Conservation (phyloP, 2,113 vertebrate species). For the Acrocephalus kingi region DNA sequence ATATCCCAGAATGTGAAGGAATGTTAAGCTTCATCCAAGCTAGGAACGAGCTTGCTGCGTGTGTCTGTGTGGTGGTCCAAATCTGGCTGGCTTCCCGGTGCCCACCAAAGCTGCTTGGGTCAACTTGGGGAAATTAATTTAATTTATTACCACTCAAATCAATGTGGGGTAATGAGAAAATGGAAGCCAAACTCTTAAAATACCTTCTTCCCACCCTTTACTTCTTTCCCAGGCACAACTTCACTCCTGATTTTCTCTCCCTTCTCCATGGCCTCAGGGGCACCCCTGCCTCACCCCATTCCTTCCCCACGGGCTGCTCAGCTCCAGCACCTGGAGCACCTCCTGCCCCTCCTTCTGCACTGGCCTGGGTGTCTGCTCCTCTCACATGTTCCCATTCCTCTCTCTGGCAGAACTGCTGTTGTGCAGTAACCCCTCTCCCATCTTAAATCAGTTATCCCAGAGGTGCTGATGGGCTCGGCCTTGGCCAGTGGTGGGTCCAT, state of each 20-base stretch:
- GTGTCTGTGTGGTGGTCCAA: neutral
- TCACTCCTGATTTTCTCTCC: neutral
- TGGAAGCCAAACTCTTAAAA: neutral
- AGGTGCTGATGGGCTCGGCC: neutral
- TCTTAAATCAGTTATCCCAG: neutral
- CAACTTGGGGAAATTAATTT: neutral
- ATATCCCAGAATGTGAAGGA: constrained; percentile 37
- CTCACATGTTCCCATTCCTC: neutral
- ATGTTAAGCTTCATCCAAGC: constrained; percentile 14
- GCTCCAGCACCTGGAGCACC: neutral
- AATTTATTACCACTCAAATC: neutral
- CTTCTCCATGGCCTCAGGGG: neutral
- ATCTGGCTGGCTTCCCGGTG: neutral
- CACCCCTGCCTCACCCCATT: neutral
- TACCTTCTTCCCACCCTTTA: neutral
- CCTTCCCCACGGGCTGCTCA: neutral
- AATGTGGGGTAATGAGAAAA: neutral
- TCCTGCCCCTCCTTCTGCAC: neutral
- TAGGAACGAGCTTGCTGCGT: neutral
- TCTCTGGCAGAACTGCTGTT: neutral
- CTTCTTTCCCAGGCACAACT: neutral
- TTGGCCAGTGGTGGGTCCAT: neutral
- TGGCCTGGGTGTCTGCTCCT: neutral
- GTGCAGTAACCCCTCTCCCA: neutral
- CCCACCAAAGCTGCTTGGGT: neutral